Evolutionary conservation across 2,888 invertebrate species (phyloP), one percentile per base, ranked within the genome.

Genomic region (Polia nebulosa): DNA sequence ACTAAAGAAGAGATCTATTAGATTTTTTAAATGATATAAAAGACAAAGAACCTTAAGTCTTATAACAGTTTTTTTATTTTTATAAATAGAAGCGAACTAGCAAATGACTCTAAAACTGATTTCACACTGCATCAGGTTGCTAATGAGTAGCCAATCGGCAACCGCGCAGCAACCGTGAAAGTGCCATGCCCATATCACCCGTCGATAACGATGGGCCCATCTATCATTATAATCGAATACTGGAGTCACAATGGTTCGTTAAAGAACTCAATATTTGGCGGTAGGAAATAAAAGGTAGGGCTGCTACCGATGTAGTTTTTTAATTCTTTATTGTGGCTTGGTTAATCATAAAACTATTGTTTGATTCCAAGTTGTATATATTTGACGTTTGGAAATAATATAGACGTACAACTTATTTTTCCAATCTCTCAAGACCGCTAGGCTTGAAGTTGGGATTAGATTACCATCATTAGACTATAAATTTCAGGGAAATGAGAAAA

Each of bases 241-340:
- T 86, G 88, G 91, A 94, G 90, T 88, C 91, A 95, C 95, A 95
- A 95, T 95, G 95, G 92, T 94, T 95, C 94, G 92, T 95, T 95
- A 95, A 89, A 89, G 86, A 84, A 87, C 85, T 86, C 81, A 82
- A 81, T 85, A 87, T 85, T 83, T 82, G 77, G 85, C 72, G 70
- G 79, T 76, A 65, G 69, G 39, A 44, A 66, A 60, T 49, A 8
- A 32, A 52, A 81, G 68, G 69, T 81, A 86, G 81, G 80, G 85
- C 66, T 91, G 91, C 88, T 88, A 64, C 79, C 0, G 34, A 41
- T 20, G 20, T 0, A 0, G n/a, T 64, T 62, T 41, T 59, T 60
- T 20, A 3, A n/a, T 8, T 29, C 0, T 0, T 13, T 36, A 8
- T 5, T 3, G 9, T 0, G 4, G 3, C 8, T 15, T 22, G 13